phyloP scores from a whole-genome alignment of 2,888 invertebrate species.

The Caradrina kadenii region DNA sequence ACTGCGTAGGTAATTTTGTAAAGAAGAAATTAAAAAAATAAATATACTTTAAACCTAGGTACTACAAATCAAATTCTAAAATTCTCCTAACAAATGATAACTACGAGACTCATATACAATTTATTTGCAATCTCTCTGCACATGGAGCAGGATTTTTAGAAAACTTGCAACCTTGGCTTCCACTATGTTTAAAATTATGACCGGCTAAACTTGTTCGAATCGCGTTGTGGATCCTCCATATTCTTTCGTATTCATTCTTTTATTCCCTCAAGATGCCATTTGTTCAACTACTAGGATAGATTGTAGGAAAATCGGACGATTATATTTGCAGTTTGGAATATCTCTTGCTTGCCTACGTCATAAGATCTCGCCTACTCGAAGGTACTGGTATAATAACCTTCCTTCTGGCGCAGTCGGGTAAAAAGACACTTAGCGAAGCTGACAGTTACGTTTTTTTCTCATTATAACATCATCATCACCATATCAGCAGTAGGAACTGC shows the following conservation, averaged over 20 bases:
- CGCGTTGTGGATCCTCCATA: conserved; percentile 32
- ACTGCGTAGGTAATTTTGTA: neutral
- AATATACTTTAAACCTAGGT: conserved; percentile 1
- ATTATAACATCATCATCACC: no score
- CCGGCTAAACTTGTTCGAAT: conserved; percentile 46
- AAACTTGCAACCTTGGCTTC: conserved; percentile 44
- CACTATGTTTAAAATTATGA: conserved; percentile 49
- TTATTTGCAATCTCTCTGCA: conserved; percentile 54
- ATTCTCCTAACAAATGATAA: conserved; percentile 47
- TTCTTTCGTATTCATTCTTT: conserved; percentile 34
- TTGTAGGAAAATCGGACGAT: conserved; percentile 7
- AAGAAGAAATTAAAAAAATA: neutral
- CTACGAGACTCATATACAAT: conserved; percentile 50
- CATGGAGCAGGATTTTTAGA: conserved; percentile 41
- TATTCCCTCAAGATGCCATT: conserved; percentile 4
- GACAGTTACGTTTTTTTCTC: no score
- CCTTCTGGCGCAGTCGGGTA: no score
- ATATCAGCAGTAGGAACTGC: no score
- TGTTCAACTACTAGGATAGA: conserved; percentile 6
- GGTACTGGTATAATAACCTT: no score
- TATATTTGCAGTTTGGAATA: conserved; percentile 11
- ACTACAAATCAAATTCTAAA: conserved; percentile 36
- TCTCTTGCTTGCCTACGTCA: neutral
- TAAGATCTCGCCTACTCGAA: neutral
- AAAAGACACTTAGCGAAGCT: no score